Base-by-base conservation (phyloP, 2,888 invertebrate species). In the Dastarcus helophoroides region DNA sequence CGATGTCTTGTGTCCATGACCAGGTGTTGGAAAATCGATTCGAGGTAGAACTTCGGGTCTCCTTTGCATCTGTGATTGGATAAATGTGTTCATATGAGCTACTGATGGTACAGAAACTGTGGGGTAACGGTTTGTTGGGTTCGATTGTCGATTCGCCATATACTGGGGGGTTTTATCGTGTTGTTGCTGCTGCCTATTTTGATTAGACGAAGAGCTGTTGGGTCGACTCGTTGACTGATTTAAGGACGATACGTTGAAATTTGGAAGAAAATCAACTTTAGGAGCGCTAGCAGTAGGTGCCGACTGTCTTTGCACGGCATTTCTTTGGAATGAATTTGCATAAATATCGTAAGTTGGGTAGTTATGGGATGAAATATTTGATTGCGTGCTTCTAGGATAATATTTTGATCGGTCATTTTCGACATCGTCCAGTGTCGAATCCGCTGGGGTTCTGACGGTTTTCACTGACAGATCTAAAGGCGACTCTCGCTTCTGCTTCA, bases 381-480 rank as follows among this genome's bases (percentile, higher is more conserved):
- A 1, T 28, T 29, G 7, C 4, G 29, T 7, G 30, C 40, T 42
- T 14, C 40, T 38, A 37, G 30, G 36, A 21, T 51, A 49, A 31
- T 50, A 50, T 29, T 51, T 51, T 12, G 42, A 41, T 19, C 47
- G 35, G 9, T 54, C 51, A 48, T 75, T 74, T 8, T 65, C 58
- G 31, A 74, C 73, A 47, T 79, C 78, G 48, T 73, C 73, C 8
- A 82, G 79, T 1, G 89, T 88, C 1, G 88, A 88, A 60, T 89
- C 88, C 1, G 89, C 86, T 3, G 85, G 79, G 29, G 86, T 86
- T 54, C 85, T 77, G 0, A 89, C 79, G 2, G 88, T 89, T 58
- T 89, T 88, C 25, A 89, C 84, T 0, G 89, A 89, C 30, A 90
- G 66, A 62, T 90, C 90, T 36, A 90, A 62, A 0, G 88, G 89